Evolutionary conservation across 2,113 vertebrate genomes (phyloP).

Genomic region (Notarius lentiginosus): DNA sequence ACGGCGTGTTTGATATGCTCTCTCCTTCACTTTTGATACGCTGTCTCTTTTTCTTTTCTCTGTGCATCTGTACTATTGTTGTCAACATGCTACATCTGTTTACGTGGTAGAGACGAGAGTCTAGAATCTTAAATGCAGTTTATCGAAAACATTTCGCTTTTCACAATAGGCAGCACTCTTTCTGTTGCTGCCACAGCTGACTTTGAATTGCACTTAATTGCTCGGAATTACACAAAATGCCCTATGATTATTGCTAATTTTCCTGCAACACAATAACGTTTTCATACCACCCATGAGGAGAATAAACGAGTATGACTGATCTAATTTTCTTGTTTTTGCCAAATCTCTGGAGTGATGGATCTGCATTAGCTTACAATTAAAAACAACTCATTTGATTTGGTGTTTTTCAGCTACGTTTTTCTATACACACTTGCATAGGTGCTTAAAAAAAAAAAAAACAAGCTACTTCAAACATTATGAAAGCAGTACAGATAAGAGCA

Average conservation of each 20-base stretch:
- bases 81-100: conserved; percentile 45
- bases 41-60: conserved; percentile 20
- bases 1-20: background rate
- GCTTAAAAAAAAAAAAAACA: conserved; percentile 43
- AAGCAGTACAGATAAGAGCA: conserved; percentile 16
- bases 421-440: conserved; percentile 42
- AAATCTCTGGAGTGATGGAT: conserved; percentile 58
- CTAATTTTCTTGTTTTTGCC: conserved; percentile 67
- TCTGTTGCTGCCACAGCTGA: conserved; percentile 48
- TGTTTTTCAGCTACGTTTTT: conserved; percentile 56
- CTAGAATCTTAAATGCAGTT: conserved; percentile 45
- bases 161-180: conserved; percentile 43
- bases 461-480: conserved; percentile 14
- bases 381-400: conserved; percentile 61
- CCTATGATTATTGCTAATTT: conserved; percentile 66
- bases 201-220: conserved; percentile 66
- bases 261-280: conserved; percentile 61
- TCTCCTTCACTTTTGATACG: background rate
- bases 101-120: conserved; percentile 1
- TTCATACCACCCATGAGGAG: conserved; percentile 59
- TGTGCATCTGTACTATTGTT: conserved; percentile 14
- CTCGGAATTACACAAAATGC: conserved; percentile 64
- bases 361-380: conserved; percentile 51
- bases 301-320: conserved; percentile 60
- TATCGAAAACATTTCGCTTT: conserved; percentile 50